phyloP scores from a whole-genome alignment of 2,113 vertebrate genomes.

The Petromus typicus region DNA sequence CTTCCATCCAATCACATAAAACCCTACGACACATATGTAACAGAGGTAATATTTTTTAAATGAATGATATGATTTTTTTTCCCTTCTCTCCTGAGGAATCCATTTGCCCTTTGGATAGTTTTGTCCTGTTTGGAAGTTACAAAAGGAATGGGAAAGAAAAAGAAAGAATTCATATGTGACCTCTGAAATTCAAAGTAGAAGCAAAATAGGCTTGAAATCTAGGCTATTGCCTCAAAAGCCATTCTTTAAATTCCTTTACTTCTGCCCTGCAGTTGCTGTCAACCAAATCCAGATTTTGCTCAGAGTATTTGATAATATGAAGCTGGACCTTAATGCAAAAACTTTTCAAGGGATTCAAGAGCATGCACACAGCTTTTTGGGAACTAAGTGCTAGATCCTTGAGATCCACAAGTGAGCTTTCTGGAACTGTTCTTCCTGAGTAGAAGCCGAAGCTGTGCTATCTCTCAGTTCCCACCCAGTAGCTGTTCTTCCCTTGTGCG shows the following conservation, averaged over 20 bases:
- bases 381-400: not conserved
- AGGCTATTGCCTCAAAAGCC: not conserved
- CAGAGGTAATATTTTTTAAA: slow-evolving; percentile 38
- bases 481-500: slow-evolving; percentile 12
- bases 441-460: not conserved
- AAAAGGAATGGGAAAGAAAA: slow-evolving; percentile 14
- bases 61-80: not conserved
- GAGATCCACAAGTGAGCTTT: not conserved
- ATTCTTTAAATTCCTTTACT: slow-evolving; percentile 9
- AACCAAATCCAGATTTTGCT: not conserved
- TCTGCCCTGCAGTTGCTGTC: not conserved
- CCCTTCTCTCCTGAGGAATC: not conserved
- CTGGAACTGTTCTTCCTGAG: not conserved
- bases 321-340: slow-evolving; percentile 3
- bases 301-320: not conserved
- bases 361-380: not conserved
- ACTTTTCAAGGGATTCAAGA: not conserved
- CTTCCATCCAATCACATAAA: slow-evolving; percentile 19
- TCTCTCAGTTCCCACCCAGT: not conserved
- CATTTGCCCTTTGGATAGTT: not conserved
- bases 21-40: not conserved
- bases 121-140: not conserved
- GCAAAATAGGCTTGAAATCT: slow-evolving; percentile 19
- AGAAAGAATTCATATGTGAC: slow-evolving; percentile 21
- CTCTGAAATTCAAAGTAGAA: slow-evolving; percentile 51